Evolutionary conservation across 2,888 invertebrate species (phyloP).

Genomic region (Dicyrtoma fusca): DNA sequence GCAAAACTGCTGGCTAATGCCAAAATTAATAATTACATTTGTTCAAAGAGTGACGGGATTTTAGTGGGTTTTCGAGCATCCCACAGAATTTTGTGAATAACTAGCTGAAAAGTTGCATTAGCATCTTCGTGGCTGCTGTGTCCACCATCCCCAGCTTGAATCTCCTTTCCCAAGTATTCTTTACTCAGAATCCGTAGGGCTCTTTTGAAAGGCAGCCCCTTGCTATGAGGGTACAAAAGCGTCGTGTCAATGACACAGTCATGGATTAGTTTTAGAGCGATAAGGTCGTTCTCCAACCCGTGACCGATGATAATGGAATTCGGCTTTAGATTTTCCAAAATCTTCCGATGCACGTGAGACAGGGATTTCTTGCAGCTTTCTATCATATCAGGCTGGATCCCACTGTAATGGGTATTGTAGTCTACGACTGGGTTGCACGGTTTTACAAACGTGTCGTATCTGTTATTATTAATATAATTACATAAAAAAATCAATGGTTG

Average conservation of each 20-base stretch:
- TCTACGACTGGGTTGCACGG: constrained; percentile 89
- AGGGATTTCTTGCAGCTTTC: constrained; percentile 71
- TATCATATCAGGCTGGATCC: constrained; percentile 86
- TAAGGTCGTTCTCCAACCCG: constrained; percentile 94
- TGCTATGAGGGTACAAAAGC: constrained; percentile 90
- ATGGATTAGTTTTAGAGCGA: constrained; percentile 77
- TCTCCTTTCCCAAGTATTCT: constrained; percentile 85
- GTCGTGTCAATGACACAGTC: constrained; percentile 91
- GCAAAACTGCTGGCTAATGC: too few species aligned
- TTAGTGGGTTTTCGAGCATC: neutral
- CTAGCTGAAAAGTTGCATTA: constrained; percentile 86
- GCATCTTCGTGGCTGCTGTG: constrained; percentile 99
- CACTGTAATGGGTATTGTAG: constrained; percentile 95
- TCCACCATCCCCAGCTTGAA: constrained; percentile 83
- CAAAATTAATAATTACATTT: too few species aligned
- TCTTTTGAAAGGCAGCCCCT: constrained; percentile 88
- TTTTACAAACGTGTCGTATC: constrained; percentile 85
- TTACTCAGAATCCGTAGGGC: constrained; percentile 83
- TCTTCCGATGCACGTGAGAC: constrained; percentile 83
- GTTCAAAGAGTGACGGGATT: too few species aligned
- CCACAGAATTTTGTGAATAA: constrained; percentile 72
- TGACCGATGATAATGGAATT: constrained; percentile 95
- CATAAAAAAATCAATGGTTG: neutral
- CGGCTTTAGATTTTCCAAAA: constrained; percentile 78
- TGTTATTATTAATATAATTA: too few species aligned